phyloP scores from a whole-genome alignment of 2,797 vertebrate genomes.

The Gymnopithys bicolor region DNA sequence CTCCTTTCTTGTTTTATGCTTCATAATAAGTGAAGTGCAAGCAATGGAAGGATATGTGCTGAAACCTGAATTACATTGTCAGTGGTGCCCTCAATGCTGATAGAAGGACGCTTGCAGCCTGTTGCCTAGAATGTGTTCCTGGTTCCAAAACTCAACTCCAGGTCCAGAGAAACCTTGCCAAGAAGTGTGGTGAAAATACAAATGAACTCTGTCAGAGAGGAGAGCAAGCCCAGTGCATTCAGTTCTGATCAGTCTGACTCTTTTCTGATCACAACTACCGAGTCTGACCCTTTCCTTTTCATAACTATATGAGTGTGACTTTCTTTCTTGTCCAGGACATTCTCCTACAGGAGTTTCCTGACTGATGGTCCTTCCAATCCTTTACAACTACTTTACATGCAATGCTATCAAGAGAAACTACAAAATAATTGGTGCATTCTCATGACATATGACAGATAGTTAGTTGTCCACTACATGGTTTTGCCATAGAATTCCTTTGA shows the following conservation, averaged over 20 bases:
- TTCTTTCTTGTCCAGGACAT: neutral
- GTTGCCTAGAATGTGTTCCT: neutral
- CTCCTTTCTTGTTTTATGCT: neutral
- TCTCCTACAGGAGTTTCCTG: neutral
- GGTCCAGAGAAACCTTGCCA: neutral
- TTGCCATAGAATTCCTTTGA: neutral
- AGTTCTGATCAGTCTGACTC: neutral
- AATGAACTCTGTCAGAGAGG: neutral
- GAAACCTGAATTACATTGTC: neutral
- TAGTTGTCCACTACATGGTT: neutral
- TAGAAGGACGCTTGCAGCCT: neutral
- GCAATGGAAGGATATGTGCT: neutral
- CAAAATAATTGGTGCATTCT: neutral
- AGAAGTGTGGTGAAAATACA: neutral
- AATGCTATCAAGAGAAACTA: neutral
- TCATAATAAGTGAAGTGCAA: constrained; percentile 7
- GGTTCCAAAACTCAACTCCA: neutral
- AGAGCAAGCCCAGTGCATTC: neutral
- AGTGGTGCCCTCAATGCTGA: neutral
- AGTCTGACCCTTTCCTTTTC: neutral
- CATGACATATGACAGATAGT: neutral
- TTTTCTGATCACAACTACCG: rapidly evolving
- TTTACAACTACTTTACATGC: neutral
- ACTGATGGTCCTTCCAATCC: neutral
- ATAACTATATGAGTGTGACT: rapidly evolving